Base-by-base conservation (phyloP, 2,797 vertebrate species). In the Acrossocheilus fasciatus region DNA sequence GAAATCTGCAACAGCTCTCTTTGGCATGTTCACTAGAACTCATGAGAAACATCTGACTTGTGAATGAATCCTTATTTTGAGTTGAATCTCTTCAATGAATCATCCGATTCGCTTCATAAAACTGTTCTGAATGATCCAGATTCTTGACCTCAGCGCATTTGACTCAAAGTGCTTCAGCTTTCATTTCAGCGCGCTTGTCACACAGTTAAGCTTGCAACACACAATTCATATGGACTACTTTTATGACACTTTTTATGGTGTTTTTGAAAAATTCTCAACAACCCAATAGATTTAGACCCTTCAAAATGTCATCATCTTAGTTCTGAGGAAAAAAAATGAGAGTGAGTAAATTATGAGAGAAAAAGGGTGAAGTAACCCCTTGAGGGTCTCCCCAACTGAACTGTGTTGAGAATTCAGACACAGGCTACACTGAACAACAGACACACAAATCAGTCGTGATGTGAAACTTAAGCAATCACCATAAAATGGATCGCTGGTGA, bases 381-480 rank as follows among this genome's bases (percentile, higher is more conserved):
- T 70, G 79, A 79, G 62, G n/a, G 66, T 72, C 26, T 47, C 52
- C 50, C n/a, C 2, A 12, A 57, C 17, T 34, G 17, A 69, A 30
- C 59, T 26, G 11, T 78, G 52, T 36, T 36, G 39, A 30, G n/a
- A 66, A 80, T 79, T 72, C 39, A 17, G n/a, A 85, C 52, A n/a
- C 47, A n/a, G 64, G 17, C 62, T 57, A 70, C 47, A 36, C 50
- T 2, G 36, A 70, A 78, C 52, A 80, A 70, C 26, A 85, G 76
- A 85, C 66, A 73, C 76, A 85, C 66, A 86, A 86, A 81, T 74
- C 85, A 74, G 43, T 34, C 54, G 23, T 86, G 78, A 80, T 81
- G 14, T 81, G 85, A 86, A 86, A 86, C 69, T 86, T 66, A 64
- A 86, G 57, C 68, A 52, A 74, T 81, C 85, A 30, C 83, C 66